Conservation (phyloP, 2,888 invertebrate genomes). For the Empis livida region DNA sequence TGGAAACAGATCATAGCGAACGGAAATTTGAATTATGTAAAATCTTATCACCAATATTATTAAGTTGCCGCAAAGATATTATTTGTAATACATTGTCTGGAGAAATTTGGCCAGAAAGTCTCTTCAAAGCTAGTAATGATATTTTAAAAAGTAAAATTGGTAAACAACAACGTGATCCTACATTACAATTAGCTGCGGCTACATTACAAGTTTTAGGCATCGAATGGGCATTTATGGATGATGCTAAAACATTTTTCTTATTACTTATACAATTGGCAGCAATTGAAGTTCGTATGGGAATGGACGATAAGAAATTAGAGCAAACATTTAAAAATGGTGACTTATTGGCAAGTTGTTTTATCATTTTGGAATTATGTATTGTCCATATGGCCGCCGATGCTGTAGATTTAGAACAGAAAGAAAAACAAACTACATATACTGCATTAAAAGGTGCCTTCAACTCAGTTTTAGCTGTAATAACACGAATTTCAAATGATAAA, state of each 20-base stretch:
- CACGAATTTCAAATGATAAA: slow-evolving; percentile 61
- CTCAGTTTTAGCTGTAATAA: slow-evolving; percentile 61
- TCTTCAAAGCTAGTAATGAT: slow-evolving; percentile 70
- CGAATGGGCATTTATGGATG: slow-evolving; percentile 71
- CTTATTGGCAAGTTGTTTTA: slow-evolving; percentile 69
- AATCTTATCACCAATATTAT: slow-evolving; percentile 60
- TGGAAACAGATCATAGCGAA: slow-evolving; percentile 78
- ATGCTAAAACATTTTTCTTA: slow-evolving; percentile 69
- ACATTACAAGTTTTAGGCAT: slow-evolving; percentile 70
- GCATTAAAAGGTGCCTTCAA: slow-evolving; percentile 81
- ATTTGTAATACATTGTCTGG: slow-evolving; percentile 50
- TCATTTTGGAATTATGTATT: slow-evolving; percentile 65
- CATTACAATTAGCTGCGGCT: slow-evolving; percentile 68
- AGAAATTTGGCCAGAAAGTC: slow-evolving; percentile 69
- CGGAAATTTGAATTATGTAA: slow-evolving; percentile 79
- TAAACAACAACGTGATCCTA: slow-evolving; percentile 79
- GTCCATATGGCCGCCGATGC: slow-evolving; percentile 69
- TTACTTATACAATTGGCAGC: slow-evolving; percentile 75
- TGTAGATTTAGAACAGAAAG: slow-evolving; percentile 75
- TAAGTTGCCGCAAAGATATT: slow-evolving; percentile 55
- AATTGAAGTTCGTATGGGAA: slow-evolving; percentile 87
- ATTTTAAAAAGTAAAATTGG: slow-evolving; percentile 78
- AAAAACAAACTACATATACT: slow-evolving; percentile 80
- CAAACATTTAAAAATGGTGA: slow-evolving; percentile 64
- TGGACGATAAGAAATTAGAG: slow-evolving; percentile 75